phyloP scores from a whole-genome alignment of 2,888 invertebrate species.

The Drosophila affinis region DNA sequence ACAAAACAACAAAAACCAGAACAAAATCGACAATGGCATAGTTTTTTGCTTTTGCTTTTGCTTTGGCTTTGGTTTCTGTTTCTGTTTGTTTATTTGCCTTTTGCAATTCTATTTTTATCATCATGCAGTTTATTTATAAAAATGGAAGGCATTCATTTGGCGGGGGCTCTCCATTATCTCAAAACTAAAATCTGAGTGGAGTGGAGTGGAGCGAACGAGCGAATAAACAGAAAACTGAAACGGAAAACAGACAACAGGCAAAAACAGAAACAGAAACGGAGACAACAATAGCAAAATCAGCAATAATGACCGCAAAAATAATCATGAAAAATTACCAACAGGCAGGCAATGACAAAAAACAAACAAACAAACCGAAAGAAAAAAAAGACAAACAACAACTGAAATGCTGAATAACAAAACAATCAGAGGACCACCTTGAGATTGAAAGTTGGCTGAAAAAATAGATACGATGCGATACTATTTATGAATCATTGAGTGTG shows the following conservation, averaged over 20 bases:
- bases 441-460: conserved; percentile 58
- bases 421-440: conserved; percentile 59
- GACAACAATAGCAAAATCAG: conserved; percentile 40
- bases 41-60: conserved; percentile 42
- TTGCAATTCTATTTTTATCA: conserved; percentile 67
- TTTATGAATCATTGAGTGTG: background rate
- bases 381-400: conserved; percentile 5
- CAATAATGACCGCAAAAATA: conserved; percentile 63
- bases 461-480: background rate
- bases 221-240: no score
- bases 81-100: conserved; percentile 48
- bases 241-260: background rate
- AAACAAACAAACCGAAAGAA: conserved; percentile 24
- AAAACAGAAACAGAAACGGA: background rate
- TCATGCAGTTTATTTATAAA: conserved; percentile 78
- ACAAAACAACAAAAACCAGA: conserved; percentile 38
- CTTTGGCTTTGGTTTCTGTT: conserved; percentile 32
- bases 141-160: conserved; percentile 68
- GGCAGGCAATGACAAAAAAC: conserved; percentile 48
- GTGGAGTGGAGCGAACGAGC: background rate
- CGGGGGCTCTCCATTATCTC: conserved; percentile 52
- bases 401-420: conserved; percentile 37
- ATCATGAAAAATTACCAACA: conserved; percentile 64
- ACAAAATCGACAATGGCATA: conserved; percentile 56
- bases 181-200: conserved; percentile 55